Conservation (phyloP, 2,113 vertebrate genomes). For the Sarotherodon lohbergeri region DNA sequence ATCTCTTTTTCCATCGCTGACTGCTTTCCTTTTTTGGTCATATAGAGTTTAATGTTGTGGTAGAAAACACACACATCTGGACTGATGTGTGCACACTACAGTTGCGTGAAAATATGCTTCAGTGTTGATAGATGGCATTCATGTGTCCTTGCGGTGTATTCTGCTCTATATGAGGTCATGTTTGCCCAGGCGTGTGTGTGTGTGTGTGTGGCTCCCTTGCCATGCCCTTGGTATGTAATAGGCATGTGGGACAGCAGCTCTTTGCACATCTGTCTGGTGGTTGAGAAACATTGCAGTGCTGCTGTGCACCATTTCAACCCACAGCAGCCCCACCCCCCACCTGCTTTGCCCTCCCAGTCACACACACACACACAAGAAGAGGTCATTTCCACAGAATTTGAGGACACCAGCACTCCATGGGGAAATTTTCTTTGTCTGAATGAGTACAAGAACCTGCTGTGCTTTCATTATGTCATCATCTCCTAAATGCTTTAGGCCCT, state of each 20-base stretch:
- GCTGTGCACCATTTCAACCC: constrained; percentile 44
- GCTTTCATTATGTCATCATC: constrained; percentile 4
- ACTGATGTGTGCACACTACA: neutral
- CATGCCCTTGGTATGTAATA: constrained; percentile 45
- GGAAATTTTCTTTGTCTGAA: constrained; percentile 64
- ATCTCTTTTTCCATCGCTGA: neutral
- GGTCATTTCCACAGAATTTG: constrained; percentile 36
- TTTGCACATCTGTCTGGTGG: constrained; percentile 56
- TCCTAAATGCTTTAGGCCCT: neutral
- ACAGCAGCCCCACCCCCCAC: constrained; percentile 47
- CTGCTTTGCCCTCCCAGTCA: constrained; percentile 18
- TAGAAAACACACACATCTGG: neutral
- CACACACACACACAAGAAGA: constrained; percentile 3
- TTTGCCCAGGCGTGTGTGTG: neutral
- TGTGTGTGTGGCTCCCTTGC: neutral
- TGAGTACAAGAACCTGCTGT: constrained; percentile 35
- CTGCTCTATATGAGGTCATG: constrained; percentile 36
- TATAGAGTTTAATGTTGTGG: constrained; percentile 17
- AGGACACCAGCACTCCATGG: constrained; percentile 37
- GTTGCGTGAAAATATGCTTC: neutral
- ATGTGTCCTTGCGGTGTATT: constrained; percentile 41
- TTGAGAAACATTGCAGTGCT: constrained; percentile 19
- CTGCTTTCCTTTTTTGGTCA: constrained; percentile 1
- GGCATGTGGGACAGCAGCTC: constrained; percentile 46
- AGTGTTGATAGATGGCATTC: constrained; percentile 14